A percentile compares a stretch with the other conserved stretches of the same genome.
These are phyloP conservation scores for Campopleginae sp. DNA, from an alignment of 2,888 invertebrate species.

Conservation along the genomic window DNA sequence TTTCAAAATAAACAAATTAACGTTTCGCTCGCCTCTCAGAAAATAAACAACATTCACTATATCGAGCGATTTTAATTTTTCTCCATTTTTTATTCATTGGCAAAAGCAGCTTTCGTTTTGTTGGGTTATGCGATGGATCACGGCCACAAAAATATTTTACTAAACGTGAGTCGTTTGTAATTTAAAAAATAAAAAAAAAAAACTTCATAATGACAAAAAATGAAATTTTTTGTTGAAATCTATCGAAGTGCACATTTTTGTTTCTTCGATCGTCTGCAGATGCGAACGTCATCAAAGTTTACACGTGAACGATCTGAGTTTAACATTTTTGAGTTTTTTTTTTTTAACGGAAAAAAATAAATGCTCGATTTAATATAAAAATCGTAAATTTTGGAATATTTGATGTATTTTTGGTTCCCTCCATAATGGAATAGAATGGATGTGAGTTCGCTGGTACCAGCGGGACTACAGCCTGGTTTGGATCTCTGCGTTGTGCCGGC, in stretches of 20 bases:
- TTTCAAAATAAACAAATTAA: conserved; percentile 6
- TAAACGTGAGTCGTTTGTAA: conserved; percentile 70
- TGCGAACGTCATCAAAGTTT: too few relatives aligned
- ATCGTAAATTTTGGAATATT: conserved; percentile 3
- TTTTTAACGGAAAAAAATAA: not conserved
- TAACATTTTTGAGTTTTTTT: too few relatives aligned
- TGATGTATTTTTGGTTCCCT: too few relatives aligned
- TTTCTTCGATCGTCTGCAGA: too few relatives aligned
- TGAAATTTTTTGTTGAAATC: not conserved
- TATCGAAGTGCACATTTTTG: too few relatives aligned
- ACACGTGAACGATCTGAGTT: too few relatives aligned
- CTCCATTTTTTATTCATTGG: not conserved
- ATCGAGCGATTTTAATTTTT: not conserved
- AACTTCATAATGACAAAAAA: not conserved
- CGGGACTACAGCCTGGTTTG: conserved; percentile 78
- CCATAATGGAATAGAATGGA: conserved; percentile 76
- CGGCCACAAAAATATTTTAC: conserved; percentile 66
- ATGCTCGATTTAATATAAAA: not conserved
- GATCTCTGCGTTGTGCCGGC: conserved; percentile 75
- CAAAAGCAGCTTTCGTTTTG: conserved; percentile 30
- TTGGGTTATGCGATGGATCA: conserved; percentile 76
- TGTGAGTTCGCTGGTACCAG: conserved; percentile 80
- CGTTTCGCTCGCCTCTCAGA: not conserved
- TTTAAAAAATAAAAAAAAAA: too few relatives aligned
- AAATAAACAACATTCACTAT: not conserved